Evolutionary conservation across 1,140 invertebrate species (phyloP), one percentile per base, ranked within the genome.

Genomic region (Megalopta genalis): DNA sequence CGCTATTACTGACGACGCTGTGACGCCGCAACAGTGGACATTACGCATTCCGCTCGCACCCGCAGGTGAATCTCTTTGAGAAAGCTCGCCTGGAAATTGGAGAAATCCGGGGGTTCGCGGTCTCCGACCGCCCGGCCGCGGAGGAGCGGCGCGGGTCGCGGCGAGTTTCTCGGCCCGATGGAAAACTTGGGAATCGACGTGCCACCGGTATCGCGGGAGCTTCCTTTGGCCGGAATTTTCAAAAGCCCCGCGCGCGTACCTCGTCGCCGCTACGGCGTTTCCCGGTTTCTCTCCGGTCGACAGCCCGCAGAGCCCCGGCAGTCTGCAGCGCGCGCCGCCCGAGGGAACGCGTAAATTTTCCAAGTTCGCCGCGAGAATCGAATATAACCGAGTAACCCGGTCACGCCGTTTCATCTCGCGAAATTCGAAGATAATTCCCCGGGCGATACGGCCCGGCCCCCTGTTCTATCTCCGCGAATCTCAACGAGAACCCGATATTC

Each of bases 11-110:
- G n/a, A n/a, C n/a, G n/a, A n/a, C n/a, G n/a, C n/a, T n/a, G n/a
- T n/a, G n/a, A n/a, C n/a, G n/a, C n/a, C n/a, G n/a, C n/a, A n/a
- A n/a, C n/a, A n/a, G n/a, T 79, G 70, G 67, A 1, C 65, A 84
- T 84, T 85, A 85, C 74, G 82, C 83, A 84, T 85, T 85, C 83
- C 82, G 57, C 57, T 85, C 82, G 82, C 82, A 66, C n/a, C n/a
- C n/a, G 70, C 70, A 59, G 70, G 82, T 84, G 84, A 85, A 85
- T 84, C 83, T 84, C 82, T 85, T 84, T 80, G 82, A 80, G 82
- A 84, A n/a, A 85, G 71, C 83, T 67, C 57, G 66, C 49, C n/a
- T 80, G 77, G 82, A 85, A 85, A 85, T 85, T 84, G 83, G 77
- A 84, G 83, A 84, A 85, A 85, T 84, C 83, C 84, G 71, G 46